These are phyloP conservation scores for Philopedon plagiatum DNA, from an alignment of 2,888 invertebrate species.

Conservation along the genomic window DNA sequence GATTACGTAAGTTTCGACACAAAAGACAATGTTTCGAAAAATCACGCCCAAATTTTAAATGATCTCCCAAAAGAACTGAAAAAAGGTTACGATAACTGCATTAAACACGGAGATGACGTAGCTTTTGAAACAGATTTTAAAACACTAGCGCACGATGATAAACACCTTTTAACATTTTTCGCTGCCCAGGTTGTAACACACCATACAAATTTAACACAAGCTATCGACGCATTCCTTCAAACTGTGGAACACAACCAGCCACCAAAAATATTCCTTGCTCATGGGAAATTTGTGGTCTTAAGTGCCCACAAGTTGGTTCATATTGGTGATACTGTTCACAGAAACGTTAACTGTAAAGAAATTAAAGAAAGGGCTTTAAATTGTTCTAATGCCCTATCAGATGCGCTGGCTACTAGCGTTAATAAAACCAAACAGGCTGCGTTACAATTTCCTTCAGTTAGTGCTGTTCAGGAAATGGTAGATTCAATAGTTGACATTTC, in stretches of 20 bases:
- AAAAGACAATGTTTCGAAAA: slow-evolving; percentile 78
- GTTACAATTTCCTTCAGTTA: slow-evolving; percentile 90
- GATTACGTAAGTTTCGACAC: slow-evolving; percentile 92
- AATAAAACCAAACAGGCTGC: slow-evolving; percentile 92
- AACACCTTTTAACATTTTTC: slow-evolving; percentile 89
- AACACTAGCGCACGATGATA: slow-evolving; percentile 81
- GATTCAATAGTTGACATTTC: slow-evolving; percentile 91
- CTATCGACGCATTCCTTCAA: slow-evolving; percentile 92
- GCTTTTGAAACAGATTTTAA: slow-evolving; percentile 72
- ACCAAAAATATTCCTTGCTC: slow-evolving; percentile 92
- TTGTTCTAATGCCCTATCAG: slow-evolving; percentile 85
- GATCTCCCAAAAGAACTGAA: slow-evolving; percentile 81
- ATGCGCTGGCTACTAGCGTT: slow-evolving; percentile 86
- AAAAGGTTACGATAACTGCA: slow-evolving; percentile 82
- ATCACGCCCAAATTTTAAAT: slow-evolving; percentile 82
- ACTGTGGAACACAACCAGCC: slow-evolving; percentile 95
- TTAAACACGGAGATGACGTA: slow-evolving; percentile 80
- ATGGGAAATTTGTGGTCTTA: slow-evolving; percentile 94
- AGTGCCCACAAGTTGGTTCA: slow-evolving; percentile 95
- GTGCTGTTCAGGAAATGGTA: slow-evolving; percentile 94
- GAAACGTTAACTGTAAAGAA: slow-evolving; percentile 83
- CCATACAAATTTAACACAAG: slow-evolving; percentile 86
- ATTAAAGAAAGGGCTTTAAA: slow-evolving; percentile 81
- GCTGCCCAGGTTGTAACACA: slow-evolving; percentile 89
- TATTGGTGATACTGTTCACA: slow-evolving; percentile 94